phyloP scores from a whole-genome alignment of 2,797 vertebrate species.

The Odontamblyopus lacepedii region DNA sequence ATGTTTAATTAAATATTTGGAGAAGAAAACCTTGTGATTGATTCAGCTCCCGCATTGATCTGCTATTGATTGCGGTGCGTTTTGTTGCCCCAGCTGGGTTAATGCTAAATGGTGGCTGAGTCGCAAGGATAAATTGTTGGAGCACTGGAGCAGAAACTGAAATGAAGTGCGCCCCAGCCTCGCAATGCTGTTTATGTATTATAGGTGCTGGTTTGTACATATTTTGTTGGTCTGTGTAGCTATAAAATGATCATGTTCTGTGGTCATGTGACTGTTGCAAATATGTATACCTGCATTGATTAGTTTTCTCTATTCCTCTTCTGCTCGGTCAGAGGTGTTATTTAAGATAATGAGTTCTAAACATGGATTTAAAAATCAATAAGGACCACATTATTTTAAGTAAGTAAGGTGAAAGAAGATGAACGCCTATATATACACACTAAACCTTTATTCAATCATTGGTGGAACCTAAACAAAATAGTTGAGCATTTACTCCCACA shows the following conservation, averaged over 20 bases:
- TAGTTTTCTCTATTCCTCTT: conserved; percentile 28
- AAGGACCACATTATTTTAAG: conserved; percentile 33
- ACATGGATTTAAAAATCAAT: conserved; percentile 59
- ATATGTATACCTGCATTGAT: conserved; percentile 8
- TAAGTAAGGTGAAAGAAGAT: neutral
- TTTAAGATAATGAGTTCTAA: conserved; percentile 54
- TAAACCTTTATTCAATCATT: neutral
- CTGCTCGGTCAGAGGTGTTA: conserved; percentile 57
- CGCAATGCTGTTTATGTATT: conserved; percentile 18
- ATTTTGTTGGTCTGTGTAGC: neutral
- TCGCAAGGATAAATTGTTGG: conserved; percentile 77
- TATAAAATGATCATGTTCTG: neutral
- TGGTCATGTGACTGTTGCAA: neutral
- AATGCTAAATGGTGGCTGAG: conserved; percentile 84
- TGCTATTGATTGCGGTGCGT: conserved; percentile 81
- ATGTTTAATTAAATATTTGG: conserved; percentile 95
- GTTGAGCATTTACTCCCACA: neutral
- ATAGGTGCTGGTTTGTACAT: neutral
- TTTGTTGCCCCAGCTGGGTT: conserved; percentile 84
- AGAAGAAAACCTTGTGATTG: conserved; percentile 91
- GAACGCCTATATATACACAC: neutral
- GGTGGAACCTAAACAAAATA: neutral
- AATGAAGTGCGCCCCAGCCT: conserved; percentile 53
- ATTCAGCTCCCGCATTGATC: conserved; percentile 87
- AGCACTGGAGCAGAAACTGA: conserved; percentile 68